Conservation (phyloP, 2,888 invertebrate species). For the Ryuthela nishihirai region DNA sequence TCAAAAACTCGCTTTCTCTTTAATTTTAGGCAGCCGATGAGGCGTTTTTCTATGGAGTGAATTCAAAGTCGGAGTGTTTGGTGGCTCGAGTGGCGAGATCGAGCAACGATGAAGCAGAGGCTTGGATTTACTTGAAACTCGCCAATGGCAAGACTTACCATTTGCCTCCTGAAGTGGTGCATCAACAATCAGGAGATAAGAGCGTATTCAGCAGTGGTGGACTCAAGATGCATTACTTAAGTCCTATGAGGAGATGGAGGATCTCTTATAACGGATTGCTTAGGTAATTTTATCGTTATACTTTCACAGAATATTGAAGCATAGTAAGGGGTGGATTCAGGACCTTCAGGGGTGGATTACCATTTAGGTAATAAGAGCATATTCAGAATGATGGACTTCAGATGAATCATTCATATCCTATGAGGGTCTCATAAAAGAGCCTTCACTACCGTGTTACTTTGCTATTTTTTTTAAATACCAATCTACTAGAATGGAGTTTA, state of each 20-base stretch:
- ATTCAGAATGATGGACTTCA: too few relatives aligned
- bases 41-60: constrained; percentile 17
- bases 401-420: too few relatives aligned
- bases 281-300: constrained; percentile 2
- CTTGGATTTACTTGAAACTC: constrained; percentile 16
- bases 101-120: constrained; percentile 8
- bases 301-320: not conserved
- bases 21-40: constrained; percentile 14
- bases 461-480: too few relatives aligned
- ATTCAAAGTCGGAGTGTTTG: constrained; percentile 14
- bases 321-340: not conserved
- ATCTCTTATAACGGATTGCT: constrained; percentile 20
- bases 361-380: too few relatives aligned
- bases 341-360: not conserved
- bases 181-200: not conserved
- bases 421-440: too few relatives aligned
- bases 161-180: not conserved
- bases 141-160: constrained; percentile 11
- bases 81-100: constrained; percentile 4
- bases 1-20: too few relatives aligned
- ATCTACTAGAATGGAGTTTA: too few relatives aligned
- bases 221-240: constrained; percentile 13
- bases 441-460: too few relatives aligned
- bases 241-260: constrained; percentile 28
- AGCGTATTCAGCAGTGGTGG: constrained; percentile 9